Evolutionary conservation across 2,113 vertebrate species (phyloP).

Genomic region (Ramphastos sulfuratus): DNA sequence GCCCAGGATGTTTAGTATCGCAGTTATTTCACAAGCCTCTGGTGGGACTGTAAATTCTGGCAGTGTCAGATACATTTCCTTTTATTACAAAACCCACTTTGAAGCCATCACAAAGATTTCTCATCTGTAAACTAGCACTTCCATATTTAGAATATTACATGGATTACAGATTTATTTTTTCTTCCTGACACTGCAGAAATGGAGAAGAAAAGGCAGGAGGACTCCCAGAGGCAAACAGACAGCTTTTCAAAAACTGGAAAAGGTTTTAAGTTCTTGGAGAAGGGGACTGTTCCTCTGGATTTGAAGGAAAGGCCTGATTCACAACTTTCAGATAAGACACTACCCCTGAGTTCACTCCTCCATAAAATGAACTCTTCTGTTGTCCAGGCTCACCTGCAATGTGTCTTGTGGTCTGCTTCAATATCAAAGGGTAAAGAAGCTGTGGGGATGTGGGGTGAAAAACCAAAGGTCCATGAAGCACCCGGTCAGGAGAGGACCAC

Average conservation of each 20-base stretch:
- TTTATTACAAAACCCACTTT: constrained; percentile 74
- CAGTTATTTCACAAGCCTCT: constrained; percentile 75
- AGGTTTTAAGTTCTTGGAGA: constrained; percentile 15
- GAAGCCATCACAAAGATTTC: constrained; percentile 68
- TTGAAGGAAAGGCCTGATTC: background rate
- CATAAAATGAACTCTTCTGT: background rate
- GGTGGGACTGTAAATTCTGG: constrained; percentile 64
- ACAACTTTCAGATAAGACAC: background rate
- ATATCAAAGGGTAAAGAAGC: background rate
- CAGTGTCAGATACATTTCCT: constrained; percentile 70
- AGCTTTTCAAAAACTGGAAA: constrained; percentile 16
- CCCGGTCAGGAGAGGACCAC: background rate
- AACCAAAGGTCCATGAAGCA: background rate
- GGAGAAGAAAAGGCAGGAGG: constrained; percentile 32
- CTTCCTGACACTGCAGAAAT: constrained; percentile 61
- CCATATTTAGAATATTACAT: constrained; percentile 75
- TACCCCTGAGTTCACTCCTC: background rate
- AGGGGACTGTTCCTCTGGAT: background rate
- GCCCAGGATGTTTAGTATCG: constrained; percentile 63
- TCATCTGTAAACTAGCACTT: constrained; percentile 71
- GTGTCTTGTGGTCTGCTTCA: background rate
- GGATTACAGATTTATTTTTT: constrained; percentile 55
- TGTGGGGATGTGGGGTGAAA: background rate
- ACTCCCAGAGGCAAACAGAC: background rate
- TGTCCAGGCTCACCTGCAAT: background rate